phyloP scores from a whole-genome alignment of 2,888 invertebrate genomes.

The Scrobipalpa costella region DNA sequence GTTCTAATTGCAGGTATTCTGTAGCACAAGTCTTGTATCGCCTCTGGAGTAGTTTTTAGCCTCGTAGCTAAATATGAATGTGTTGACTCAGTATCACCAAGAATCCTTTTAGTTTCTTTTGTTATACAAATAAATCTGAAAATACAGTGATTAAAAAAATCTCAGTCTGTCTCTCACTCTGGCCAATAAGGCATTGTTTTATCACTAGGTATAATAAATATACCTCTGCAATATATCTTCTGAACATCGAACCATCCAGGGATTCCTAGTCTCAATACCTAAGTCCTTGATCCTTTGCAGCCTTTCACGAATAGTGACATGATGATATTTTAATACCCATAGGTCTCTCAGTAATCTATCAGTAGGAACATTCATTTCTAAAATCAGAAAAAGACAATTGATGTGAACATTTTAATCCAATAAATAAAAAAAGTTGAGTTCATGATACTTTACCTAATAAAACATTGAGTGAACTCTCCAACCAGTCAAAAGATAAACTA shows the following conservation, averaged over 20 bases:
- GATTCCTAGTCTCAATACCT: constrained; percentile 77
- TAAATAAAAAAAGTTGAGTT: too few species aligned
- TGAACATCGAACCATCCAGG: constrained; percentile 85
- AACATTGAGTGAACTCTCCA: constrained; percentile 74
- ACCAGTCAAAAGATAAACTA: constrained; percentile 77
- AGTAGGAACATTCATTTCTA: constrained; percentile 76
- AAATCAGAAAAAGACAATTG: constrained; percentile 33
- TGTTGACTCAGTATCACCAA: constrained; percentile 74
- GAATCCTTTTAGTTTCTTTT: constrained; percentile 69
- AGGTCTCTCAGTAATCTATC: constrained; percentile 81
- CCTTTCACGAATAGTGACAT: constrained; percentile 74
- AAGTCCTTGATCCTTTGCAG: constrained; percentile 72
- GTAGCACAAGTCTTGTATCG: constrained; percentile 71
- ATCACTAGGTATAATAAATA: neutral
- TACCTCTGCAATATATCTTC: constrained; percentile 80
- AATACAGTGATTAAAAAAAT: constrained; percentile 26
- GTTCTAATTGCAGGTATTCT: constrained; percentile 77
- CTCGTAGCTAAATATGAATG: constrained; percentile 79
- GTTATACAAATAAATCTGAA: constrained; percentile 61
- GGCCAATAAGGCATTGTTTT: too few species aligned
- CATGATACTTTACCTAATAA: constrained; percentile 60
- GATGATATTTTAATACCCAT: constrained; percentile 83
- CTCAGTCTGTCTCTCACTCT: neutral
- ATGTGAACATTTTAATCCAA: too few species aligned
- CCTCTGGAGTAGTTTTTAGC: constrained; percentile 67